These are phyloP conservation scores for Drosophila tristis DNA, from an alignment of 1,140 invertebrate species.

Conservation along the genomic window DNA sequence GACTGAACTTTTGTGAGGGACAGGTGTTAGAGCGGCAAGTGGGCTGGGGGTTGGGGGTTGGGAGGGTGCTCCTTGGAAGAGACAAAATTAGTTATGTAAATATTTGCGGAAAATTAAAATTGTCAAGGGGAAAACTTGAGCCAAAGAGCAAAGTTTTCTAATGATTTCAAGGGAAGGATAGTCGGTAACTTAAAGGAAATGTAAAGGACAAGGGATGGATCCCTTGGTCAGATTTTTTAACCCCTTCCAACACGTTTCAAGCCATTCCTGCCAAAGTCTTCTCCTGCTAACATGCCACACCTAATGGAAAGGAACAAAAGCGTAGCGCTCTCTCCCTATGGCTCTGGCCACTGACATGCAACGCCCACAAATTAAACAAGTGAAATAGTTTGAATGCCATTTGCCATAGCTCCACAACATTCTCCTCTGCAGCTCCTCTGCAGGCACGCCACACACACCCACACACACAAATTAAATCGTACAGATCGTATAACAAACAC, in stretches of 20 bases:
- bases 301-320: no score
- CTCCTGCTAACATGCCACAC: conserved; percentile 12
- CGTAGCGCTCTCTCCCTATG: background rate
- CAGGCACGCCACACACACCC: background rate
- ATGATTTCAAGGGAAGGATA: conserved; percentile 25
- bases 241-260: no score
- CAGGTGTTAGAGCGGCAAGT: conserved; percentile 20
- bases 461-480: conserved; percentile 56
- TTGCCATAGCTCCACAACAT: background rate
- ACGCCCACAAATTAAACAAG: conserved; percentile 43
- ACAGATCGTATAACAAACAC: conserved; percentile 40
- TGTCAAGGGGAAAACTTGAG: conserved; percentile 62
- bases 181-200: conserved; percentile 5
- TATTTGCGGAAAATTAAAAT: conserved; percentile 77
- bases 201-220: conserved; percentile 5
- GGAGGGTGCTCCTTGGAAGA: background rate
- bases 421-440: no score
- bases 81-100: conserved; percentile 69
- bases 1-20: conserved; percentile 36
- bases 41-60: background rate
- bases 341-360: background rate
- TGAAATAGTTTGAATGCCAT: conserved; percentile 51
- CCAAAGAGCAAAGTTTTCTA: conserved; percentile 50
- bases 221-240: background rate
- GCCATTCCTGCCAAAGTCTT: no score